Evolutionary conservation across 2,113 vertebrate species (phyloP).

Genomic region (Mesitornis unicolor): DNA sequence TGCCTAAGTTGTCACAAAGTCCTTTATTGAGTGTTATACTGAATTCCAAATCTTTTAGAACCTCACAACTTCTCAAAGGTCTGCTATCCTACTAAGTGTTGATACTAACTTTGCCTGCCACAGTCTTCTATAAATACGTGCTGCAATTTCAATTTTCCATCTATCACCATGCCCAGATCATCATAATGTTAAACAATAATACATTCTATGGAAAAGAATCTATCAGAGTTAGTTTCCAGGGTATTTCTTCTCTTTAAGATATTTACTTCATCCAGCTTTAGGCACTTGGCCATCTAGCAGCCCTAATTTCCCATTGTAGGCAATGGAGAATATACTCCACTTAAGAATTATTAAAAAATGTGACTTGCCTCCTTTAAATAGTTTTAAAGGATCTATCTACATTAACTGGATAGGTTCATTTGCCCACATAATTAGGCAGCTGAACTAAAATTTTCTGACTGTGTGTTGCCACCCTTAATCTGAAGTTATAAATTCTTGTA

Average conservation of each 20-base stretch:
- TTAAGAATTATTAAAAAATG: background rate
- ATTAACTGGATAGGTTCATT: background rate
- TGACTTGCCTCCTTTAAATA: background rate
- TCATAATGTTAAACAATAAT: background rate
- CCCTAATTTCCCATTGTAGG: background rate
- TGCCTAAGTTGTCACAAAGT: background rate
- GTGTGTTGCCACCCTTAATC: background rate
- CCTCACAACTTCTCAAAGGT: background rate
- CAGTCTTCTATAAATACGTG: background rate
- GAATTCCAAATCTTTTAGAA: background rate
- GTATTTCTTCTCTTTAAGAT: background rate
- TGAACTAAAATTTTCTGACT: background rate
- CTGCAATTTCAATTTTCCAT: background rate
- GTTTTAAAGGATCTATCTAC: background rate
- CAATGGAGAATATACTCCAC: background rate
- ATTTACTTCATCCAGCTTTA: background rate
- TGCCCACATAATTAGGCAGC: background rate
- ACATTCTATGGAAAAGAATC: background rate
- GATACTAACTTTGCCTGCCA: background rate
- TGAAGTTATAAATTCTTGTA: background rate
- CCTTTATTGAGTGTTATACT: background rate
- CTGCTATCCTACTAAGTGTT: background rate
- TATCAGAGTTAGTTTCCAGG: background rate
- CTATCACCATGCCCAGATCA: background rate
- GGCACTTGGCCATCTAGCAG: background rate